These are phyloP conservation scores for Rhynchomys soricoides DNA, from an alignment of 2,113 vertebrate species.

Conservation along the genomic window DNA sequence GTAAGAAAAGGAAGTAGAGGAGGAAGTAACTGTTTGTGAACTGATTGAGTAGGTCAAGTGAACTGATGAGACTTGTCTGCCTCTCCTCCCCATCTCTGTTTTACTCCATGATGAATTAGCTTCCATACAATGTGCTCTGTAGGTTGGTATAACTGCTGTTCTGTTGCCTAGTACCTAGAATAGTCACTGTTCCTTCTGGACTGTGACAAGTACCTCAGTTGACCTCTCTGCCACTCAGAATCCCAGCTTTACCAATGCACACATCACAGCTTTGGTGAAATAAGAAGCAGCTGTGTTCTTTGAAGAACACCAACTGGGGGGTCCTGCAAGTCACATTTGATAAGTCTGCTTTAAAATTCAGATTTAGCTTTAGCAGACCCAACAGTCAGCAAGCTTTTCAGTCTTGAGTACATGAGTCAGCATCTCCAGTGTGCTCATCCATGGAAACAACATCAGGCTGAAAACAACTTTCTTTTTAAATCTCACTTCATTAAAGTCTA, in stretches of 20 bases:
- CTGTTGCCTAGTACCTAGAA: not conserved
- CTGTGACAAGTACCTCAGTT: not conserved
- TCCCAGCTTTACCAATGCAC: not conserved
- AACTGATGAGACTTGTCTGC: not conserved
- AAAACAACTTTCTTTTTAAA: conserved; percentile 22
- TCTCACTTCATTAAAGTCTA: not conserved
- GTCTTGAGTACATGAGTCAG: not conserved
- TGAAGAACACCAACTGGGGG: not conserved
- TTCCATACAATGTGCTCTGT: not conserved
- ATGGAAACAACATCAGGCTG: conserved; percentile 19
- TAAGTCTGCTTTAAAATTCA: not conserved
- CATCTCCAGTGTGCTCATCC: not conserved
- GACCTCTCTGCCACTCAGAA: not conserved
- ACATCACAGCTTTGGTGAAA: not conserved
- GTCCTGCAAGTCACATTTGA: not conserved
- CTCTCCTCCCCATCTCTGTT: not conserved
- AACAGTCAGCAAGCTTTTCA: accelerated
- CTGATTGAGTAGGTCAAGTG: not conserved
- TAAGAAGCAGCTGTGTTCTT: not conserved
- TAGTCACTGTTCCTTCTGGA: not conserved
- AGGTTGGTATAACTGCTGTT: not conserved
- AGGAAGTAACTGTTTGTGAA: not conserved
- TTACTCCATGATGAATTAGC: too few species aligned
- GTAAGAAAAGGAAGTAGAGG: not conserved
- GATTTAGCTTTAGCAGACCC: not conserved